Base-by-base conservation (phyloP, 30 jellyfish, hydroid and myxozoan species). In the Aurelia sp. region DNA sequence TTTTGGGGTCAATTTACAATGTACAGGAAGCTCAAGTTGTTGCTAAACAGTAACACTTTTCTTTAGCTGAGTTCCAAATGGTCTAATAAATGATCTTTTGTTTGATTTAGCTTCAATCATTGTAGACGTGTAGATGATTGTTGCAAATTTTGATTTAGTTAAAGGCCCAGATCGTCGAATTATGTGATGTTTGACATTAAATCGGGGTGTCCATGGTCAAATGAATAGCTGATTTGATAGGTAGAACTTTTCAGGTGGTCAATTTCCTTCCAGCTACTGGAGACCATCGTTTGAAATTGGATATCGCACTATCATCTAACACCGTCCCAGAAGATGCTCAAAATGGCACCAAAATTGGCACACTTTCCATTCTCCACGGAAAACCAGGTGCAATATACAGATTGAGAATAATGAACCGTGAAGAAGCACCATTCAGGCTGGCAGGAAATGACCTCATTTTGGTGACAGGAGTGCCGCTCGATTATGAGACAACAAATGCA, bases 401-500 rank as follows among this genome's bases (percentile, higher is more conserved):
- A 48, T 65, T 84, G 41, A 23, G 66, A 16, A 19, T 84, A 21
- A 74, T 73, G 68, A 50, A 74, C 47, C 57, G 58, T 13, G 70
- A 84, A 47, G 62, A 48, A 31, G 84, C 59, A 5, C 96, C 96
- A 8, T 87, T 87, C 41, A 57, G 51, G 48, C 58, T 87, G 13
- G 82, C 69, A 16, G 73, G 79, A n/a, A 58, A 57, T 72, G 76
- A 87, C 72, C 79, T 87, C 92, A 52, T 87, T 72, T 53, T 87
- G 60, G 81, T 71, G 44, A 76, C 67, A 23, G 85, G 85, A 3
- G 78, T 30, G 8, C 76, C 85, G 21, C 87, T 87, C 41, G 96
- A 87, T 71, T 87, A 76, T 53, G 96, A 87, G 79, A 81, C 80
- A 11, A 77, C 91, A 1, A 84, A 84, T 62, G 47, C 87, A 47